phyloP scores from a whole-genome alignment of 2,797 vertebrate species.

The Staurois parvus region DNA sequence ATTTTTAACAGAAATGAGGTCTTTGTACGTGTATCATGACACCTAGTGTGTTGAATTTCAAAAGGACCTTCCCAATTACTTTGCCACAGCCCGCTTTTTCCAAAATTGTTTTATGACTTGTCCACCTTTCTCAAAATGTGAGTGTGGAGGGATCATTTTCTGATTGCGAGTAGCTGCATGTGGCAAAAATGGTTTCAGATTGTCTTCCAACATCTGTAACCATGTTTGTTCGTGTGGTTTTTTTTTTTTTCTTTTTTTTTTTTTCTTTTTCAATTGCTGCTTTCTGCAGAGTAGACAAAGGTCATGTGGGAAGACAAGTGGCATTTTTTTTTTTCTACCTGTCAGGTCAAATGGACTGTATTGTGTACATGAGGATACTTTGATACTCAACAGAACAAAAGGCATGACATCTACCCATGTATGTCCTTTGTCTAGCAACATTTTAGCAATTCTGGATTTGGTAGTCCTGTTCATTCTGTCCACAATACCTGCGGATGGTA shows the following conservation, averaged over 20 bases:
- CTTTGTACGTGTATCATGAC: too few species aligned
- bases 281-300: not conserved
- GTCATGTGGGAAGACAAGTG: not conserved
- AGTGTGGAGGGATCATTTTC: not conserved
- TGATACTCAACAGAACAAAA: not conserved
- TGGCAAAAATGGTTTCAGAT: not conserved
- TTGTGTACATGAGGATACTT: not conserved
- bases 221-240: too few species aligned
- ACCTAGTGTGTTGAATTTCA: too few species aligned
- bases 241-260: too few species aligned
- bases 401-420: not conserved
- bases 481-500: not conserved
- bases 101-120: not conserved
- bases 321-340: not conserved
- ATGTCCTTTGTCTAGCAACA: not conserved
- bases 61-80: too few species aligned
- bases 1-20: too few species aligned
- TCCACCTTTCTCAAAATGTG: not conserved
- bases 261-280: not conserved
- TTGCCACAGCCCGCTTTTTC: not conserved
- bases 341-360: not conserved
- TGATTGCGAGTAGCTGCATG: not conserved
- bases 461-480: not conserved
- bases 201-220: not conserved
- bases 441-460: not conserved